These are phyloP conservation scores for Neomorphus geoffroyi DNA, from an alignment of 2,797 vertebrate genomes.

Conservation along the genomic window DNA sequence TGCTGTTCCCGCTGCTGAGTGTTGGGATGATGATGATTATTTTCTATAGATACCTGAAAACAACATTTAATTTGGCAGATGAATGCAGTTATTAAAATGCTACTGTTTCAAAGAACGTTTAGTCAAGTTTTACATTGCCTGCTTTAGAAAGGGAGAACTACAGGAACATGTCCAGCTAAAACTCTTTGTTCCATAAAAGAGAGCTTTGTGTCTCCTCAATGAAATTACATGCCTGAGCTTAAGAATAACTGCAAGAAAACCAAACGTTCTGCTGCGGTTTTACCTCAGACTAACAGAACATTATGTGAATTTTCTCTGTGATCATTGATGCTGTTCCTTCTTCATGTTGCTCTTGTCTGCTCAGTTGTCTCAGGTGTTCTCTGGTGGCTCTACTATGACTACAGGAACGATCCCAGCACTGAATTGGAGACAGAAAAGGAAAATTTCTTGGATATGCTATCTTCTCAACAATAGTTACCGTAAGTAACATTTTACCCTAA, in stretches of 20 bases:
- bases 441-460: constrained; percentile 78
- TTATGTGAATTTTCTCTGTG: not conserved
- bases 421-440: constrained; percentile 79
- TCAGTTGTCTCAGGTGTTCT: constrained; percentile 79
- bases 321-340: not conserved
- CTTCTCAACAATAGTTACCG: constrained; percentile 67
- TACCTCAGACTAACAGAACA: not conserved
- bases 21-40: not conserved
- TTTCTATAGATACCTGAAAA: not conserved
- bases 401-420: constrained; percentile 67
- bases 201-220: not conserved
- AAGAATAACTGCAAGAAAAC: not conserved
- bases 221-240: not conserved
- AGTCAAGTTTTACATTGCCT: not conserved
- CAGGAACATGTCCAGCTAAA: not conserved
- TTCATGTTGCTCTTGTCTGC: not conserved
- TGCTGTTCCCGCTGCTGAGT: not conserved
- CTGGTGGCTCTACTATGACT: constrained; percentile 82
- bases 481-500: constrained; percentile 57
- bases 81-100: not conserved
- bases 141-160: not conserved
- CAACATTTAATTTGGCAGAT: not conserved
- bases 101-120: not conserved
- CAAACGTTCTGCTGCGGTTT: not conserved
- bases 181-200: not conserved